Evolutionary conservation across 2,888 invertebrate species (phyloP).

Genomic region (Beris morrisii): DNA sequence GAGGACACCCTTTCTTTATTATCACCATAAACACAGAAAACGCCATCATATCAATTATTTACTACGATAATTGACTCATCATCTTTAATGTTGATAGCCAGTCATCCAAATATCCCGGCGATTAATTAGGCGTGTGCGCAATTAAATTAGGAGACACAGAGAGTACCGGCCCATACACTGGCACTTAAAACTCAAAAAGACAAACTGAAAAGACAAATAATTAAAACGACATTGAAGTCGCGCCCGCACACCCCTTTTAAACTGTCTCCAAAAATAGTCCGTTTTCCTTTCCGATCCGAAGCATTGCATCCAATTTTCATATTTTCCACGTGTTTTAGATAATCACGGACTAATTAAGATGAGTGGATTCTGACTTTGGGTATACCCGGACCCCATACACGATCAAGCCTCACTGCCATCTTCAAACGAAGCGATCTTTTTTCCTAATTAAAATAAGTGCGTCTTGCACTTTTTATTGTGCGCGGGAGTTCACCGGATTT

Average conservation of each 20-base stretch:
- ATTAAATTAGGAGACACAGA: conserved; percentile 27
- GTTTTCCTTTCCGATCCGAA: background rate
- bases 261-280: background rate
- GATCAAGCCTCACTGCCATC: conserved; percentile 10
- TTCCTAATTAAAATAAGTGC: conserved; percentile 35
- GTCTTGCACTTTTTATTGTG: conserved; percentile 3
- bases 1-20: conserved; percentile 1
- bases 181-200: conserved; percentile 11
- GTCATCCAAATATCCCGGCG: conserved; percentile 37
- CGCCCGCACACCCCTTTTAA: background rate
- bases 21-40: conserved; percentile 18
- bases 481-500: conserved; percentile 24
- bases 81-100: conserved; percentile 36
- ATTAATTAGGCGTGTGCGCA: conserved; percentile 36
- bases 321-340: conserved; percentile 54
- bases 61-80: conserved; percentile 37
- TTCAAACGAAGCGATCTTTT: conserved; percentile 33
- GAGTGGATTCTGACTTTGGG: conserved; percentile 15
- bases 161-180: background rate
- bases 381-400: background rate
- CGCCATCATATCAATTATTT: conserved; percentile 34
- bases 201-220: conserved; percentile 11
- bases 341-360: conserved; percentile 50
- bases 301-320: conserved; percentile 25
- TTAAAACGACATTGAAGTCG: conserved; percentile 8